These are phyloP conservation scores for Hyphantria cunea DNA, from an alignment of 1,140 invertebrate genomes.

Conservation along the genomic window DNA sequence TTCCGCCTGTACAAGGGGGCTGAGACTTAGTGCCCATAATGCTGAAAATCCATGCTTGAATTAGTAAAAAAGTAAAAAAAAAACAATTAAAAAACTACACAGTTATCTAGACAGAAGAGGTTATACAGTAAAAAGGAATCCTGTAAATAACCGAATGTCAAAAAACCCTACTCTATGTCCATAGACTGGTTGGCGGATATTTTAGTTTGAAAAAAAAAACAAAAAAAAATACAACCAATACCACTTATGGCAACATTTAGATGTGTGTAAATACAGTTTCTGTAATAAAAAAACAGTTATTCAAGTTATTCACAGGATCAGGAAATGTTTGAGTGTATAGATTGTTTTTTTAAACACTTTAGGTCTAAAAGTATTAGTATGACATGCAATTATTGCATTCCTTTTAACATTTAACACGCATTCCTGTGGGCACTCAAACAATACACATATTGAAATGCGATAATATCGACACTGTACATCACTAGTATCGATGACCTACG, in stretches of 20 bases:
- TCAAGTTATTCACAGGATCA: slow-evolving; percentile 28
- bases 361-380: slow-evolving; percentile 18
- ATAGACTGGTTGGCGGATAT: slow-evolving; percentile 50
- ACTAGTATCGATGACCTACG: slow-evolving; percentile 12
- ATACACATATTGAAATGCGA: slow-evolving; percentile 37
- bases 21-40: slow-evolving; percentile 78
- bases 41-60: slow-evolving; percentile 80
- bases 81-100: slow-evolving; percentile 50
- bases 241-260: not conserved
- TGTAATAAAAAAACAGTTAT: slow-evolving; percentile 15
- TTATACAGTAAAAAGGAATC: slow-evolving; percentile 40
- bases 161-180: slow-evolving; percentile 14
- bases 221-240: too few species aligned
- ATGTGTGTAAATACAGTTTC: not conserved
- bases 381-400: slow-evolving; percentile 28
- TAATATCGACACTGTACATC: slow-evolving; percentile 44
- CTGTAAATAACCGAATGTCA: slow-evolving; percentile 66
- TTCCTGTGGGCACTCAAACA: slow-evolving; percentile 67
- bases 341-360: slow-evolving; percentile 15
- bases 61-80: slow-evolving; percentile 72
- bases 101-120: slow-evolving; percentile 46
- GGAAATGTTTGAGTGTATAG: slow-evolving; percentile 17
- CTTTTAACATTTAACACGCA: slow-evolving; percentile 27
- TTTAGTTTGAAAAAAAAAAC: slow-evolving; percentile 1
- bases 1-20: slow-evolving; percentile 77